phyloP scores from a whole-genome alignment of 2,888 invertebrate species.

The Glyphotaelius pellucidus region DNA sequence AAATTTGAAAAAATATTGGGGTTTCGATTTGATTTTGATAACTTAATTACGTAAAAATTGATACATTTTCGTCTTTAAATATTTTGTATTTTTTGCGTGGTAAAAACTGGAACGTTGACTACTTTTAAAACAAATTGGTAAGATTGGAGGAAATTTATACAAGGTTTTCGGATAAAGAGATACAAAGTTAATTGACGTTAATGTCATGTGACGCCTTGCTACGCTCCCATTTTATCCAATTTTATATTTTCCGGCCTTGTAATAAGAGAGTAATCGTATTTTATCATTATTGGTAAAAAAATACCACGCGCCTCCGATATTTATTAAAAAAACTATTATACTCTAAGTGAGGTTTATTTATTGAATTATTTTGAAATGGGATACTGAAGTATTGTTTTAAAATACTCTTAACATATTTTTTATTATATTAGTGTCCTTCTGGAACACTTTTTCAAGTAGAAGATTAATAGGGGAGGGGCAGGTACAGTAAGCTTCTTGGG shows the following conservation, averaged over 20 bases:
- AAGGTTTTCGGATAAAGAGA: not conserved
- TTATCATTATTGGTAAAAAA: slow-evolving; percentile 2
- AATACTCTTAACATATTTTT: too few relatives aligned
- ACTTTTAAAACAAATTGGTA: not conserved
- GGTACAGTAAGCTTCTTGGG: too few relatives aligned
- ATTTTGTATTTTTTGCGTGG: not conserved
- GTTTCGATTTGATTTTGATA: not conserved
- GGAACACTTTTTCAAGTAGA: too few relatives aligned
- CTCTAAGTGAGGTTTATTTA: not conserved
- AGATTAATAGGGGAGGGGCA: too few relatives aligned
- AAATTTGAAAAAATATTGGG: too few relatives aligned
- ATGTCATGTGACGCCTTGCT: not conserved
- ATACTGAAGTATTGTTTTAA: too few relatives aligned
- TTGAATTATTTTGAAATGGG: not conserved
- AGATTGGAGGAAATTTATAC: not conserved
- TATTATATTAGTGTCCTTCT: not conserved
- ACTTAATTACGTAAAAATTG: not conserved
- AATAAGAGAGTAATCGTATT: not conserved
- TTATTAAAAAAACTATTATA: not conserved
- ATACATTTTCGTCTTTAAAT: not conserved
- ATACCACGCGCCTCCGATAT: not conserved
- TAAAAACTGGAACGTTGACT: not conserved
- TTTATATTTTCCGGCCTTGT: not conserved
- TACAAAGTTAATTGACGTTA: not conserved
- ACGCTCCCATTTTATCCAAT: not conserved